Conservation (phyloP, 2,113 vertebrate species). For the Salminus brasiliensis region DNA sequence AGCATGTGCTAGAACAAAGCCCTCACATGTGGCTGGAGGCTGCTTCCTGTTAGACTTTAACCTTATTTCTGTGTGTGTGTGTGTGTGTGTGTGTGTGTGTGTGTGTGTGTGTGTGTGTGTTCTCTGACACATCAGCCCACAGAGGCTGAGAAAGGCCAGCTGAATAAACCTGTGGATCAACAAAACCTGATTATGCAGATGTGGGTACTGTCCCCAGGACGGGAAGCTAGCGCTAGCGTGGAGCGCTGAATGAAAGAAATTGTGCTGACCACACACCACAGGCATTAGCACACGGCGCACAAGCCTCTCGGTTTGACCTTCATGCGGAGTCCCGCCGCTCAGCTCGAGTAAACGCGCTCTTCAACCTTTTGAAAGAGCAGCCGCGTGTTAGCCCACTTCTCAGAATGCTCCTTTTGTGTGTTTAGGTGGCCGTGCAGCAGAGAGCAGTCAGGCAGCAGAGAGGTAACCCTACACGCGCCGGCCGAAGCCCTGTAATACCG, state of each 20-base stretch:
- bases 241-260: conserved; percentile 55
- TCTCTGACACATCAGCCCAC: conserved; percentile 47
- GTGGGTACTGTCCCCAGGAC: conserved; percentile 68
- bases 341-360: conserved; percentile 38
- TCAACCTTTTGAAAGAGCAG: conserved; percentile 45
- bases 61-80: conserved; percentile 53
- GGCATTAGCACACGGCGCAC: conserved; percentile 63
- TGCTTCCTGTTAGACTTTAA: conserved; percentile 65
- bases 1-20: conserved; percentile 46
- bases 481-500: conserved; percentile 24
- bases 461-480: conserved; percentile 24
- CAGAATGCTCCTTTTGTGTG: conserved; percentile 43
- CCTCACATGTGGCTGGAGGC: conserved; percentile 56
- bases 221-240: conserved; percentile 63
- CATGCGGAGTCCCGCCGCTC: conserved; percentile 62
- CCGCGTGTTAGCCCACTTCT: conserved; percentile 46
- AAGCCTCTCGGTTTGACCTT: conserved; percentile 75
- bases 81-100: conserved; percentile 5
- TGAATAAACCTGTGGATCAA: conserved; percentile 53
- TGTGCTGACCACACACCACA: conserved; percentile 76
- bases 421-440: conserved; percentile 24
- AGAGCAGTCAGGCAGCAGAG: conserved; percentile 24
- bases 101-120: conserved; percentile 14
- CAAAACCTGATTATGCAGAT: conserved; percentile 48
- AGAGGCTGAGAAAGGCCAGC: conserved; percentile 23